Base-by-base conservation (phyloP, 2,888 invertebrate genomes). In the Panorpa germanica region DNA sequence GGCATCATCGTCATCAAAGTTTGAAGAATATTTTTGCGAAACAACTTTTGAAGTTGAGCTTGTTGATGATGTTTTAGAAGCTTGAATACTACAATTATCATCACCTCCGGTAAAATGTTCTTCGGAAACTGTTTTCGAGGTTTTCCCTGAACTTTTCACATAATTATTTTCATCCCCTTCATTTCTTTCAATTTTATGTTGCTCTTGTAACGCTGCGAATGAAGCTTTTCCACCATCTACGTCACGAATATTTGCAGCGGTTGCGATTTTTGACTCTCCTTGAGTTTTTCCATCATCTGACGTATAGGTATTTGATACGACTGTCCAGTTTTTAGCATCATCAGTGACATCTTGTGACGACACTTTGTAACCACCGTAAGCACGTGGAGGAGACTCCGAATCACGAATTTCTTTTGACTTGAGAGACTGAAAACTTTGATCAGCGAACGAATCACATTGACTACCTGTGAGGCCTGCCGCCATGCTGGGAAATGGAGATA, bases 341-440 rank as follows among this genome's bases (percentile, higher is more conserved):
- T 28, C 11, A 13, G 12, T 28, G 10, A 5, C 12, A 20, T 16
- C 14, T 4, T n/a, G 9, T 10, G n/a, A 5, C 9, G 4, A 28
- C 19, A n/a, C 19, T 28, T 20, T 12, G 20, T 5, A 4, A 26
- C 16, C 15, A 8, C 4, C 6, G 15, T 9, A 26, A 24, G 8
- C 13, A 17, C 67, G 63, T 33, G 72, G 70, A 16, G 78, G 77
- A 34, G 75, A 75, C 53, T 70, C 70, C 12, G 77, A 76, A 49
- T 78, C 78, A 34, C 77, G 64, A 37, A 78, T 70, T 56, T 78
- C 77, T 57, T 78, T 77, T 42, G 68, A 67, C 57, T 78, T 78
- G 51, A 77, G 61, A 38, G 73, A 70, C 50, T 75, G 64, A 57
- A 77, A 78, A 48, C 69, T 75, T 54, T 78, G 76, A 54, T 78